Evolutionary conservation across 2,113 vertebrate genomes (phyloP).

Genomic region (Leucopternis melanops): DNA sequence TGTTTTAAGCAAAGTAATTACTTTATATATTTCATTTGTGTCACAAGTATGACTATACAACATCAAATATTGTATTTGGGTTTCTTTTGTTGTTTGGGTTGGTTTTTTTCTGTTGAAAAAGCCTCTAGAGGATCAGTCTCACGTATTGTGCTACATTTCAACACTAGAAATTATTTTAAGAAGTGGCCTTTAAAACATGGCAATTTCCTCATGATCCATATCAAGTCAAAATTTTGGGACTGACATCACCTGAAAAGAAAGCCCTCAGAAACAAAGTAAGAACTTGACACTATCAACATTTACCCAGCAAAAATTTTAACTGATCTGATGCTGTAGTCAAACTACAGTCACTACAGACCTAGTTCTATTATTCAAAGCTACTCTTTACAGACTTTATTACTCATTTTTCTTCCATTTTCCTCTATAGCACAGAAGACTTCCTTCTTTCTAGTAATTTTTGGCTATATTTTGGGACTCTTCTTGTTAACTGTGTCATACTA

Average conservation of each 20-base stretch:
- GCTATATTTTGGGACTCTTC: background rate
- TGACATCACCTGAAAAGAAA: background rate
- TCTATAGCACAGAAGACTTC: background rate
- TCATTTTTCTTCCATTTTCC: background rate
- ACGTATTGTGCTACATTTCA: background rate
- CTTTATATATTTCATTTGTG: background rate
- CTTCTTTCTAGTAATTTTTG: background rate
- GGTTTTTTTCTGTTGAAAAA: background rate
- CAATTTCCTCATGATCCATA: background rate
- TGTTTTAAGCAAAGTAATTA: background rate
- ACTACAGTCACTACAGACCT: background rate
- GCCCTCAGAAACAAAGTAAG: background rate
- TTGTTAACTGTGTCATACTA: background rate
- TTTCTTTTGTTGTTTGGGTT: background rate
- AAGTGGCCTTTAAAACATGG: background rate
- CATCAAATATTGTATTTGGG: background rate
- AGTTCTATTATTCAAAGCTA: background rate
- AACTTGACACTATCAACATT: background rate
- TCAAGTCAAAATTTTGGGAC: background rate
- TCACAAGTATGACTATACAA: background rate
- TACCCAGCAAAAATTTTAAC: background rate
- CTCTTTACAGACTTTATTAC: background rate
- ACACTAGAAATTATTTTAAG: background rate
- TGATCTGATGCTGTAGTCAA: background rate
- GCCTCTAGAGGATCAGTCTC: background rate